A percentile compares a stretch with the other conserved stretches of the same genome.
Evolutionary conservation across 1,140 invertebrate genomes (phyloP).

Genomic region (Macrobrachium nipponense): DNA sequence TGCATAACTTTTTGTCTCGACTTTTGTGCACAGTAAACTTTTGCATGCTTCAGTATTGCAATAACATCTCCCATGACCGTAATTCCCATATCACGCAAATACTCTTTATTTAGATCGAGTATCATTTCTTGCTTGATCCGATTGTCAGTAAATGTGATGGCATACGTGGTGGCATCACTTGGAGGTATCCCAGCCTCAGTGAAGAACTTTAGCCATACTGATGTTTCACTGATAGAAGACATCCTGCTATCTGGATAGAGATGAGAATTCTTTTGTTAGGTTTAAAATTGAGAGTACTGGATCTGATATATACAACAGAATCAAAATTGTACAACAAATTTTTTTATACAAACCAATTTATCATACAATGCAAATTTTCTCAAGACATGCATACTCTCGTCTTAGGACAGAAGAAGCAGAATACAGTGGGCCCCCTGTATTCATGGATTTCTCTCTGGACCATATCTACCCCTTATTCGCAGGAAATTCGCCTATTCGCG

Average conservation of each 20-base stretch:
- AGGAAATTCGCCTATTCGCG: no score
- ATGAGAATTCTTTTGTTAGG: no score
- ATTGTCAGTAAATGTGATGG: conserved; percentile 84
- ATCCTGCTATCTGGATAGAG: conserved; percentile 15
- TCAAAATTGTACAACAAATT: no score
- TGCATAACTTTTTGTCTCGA: conserved; percentile 43
- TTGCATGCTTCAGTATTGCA: conserved; percentile 84
- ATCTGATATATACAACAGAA: no score
- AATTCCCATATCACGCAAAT: conserved; percentile 86
- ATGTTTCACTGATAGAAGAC: conserved; percentile 64
- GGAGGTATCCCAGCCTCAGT: conserved; percentile 81
- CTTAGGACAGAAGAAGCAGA: no score
- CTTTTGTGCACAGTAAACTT: conserved; percentile 71
- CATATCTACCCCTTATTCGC: no score
- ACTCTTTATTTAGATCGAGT: conserved; percentile 84
- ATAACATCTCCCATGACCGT: conserved; percentile 86
- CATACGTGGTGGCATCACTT: conserved; percentile 81
- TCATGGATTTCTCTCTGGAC: no score
- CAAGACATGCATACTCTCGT: no score
- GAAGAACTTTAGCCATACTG: conserved; percentile 82
- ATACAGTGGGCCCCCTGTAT: no score
- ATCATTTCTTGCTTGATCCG: conserved; percentile 85
- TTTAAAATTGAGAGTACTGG: no score
- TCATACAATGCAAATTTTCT: no score
- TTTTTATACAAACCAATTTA: no score